Conservation (phyloP, 1,140 invertebrate species). For the Drosophila ambigua region DNA sequence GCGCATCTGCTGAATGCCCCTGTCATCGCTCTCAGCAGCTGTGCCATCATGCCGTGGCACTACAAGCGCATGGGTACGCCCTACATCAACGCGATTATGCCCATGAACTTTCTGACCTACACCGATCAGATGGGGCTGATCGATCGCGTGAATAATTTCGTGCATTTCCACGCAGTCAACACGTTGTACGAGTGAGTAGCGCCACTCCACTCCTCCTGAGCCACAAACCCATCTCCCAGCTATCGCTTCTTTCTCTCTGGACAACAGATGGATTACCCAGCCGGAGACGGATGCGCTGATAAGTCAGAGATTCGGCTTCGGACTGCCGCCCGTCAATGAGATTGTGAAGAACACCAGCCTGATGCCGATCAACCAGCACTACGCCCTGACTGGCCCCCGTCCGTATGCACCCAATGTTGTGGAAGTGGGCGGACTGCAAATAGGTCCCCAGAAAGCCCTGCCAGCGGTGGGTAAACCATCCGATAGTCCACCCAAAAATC, state of each 20-base stretch:
- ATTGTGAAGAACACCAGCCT: conserved; percentile 86
- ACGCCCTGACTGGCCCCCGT: conserved; percentile 84
- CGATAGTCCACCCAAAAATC: not conserved
- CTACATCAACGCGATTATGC: conserved; percentile 86
- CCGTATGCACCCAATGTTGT: conserved; percentile 85
- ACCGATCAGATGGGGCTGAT: conserved; percentile 85
- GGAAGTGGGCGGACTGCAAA: conserved; percentile 86
- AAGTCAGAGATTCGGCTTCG: conserved; percentile 85
- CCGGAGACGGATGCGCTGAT: conserved; percentile 85
- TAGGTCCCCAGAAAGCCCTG: conserved; percentile 82
- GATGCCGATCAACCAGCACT: conserved; percentile 87
- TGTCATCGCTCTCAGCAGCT: conserved; percentile 86
- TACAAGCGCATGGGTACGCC: conserved; percentile 85
- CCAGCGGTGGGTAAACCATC: conserved; percentile 81
- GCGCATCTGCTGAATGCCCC: conserved; percentile 86
- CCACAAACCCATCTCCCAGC: not conserved
- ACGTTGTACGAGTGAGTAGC: conserved; percentile 84
- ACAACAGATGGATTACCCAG: conserved; percentile 75
- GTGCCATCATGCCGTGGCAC: conserved; percentile 87
- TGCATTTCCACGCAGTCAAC: conserved; percentile 80
- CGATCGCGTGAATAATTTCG: conserved; percentile 85
- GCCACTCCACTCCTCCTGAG: not conserved
- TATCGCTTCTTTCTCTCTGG: conserved; percentile 1
- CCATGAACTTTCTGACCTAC: conserved; percentile 84
- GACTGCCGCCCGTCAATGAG: conserved; percentile 85